Evolutionary conservation across 2,888 invertebrate genomes (phyloP), one percentile per base, ranked within the genome.

Genomic region (Pammene aurita): DNA sequence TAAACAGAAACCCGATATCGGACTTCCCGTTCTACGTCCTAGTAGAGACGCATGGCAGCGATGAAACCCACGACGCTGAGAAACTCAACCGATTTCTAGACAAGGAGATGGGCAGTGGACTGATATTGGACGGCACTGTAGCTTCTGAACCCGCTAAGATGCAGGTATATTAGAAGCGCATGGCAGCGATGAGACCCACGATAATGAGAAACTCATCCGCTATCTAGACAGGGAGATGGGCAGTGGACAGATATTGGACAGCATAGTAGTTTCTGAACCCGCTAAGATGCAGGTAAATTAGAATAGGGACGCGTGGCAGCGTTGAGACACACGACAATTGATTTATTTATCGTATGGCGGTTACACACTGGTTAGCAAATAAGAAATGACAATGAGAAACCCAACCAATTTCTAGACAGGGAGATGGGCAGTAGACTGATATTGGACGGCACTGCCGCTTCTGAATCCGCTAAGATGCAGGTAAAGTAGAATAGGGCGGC

Each of bases 301-400:
- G 13, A 6, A n/a, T 44, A 38, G n/a, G n/a, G n/a, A n/a, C n/a
- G n/a, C n/a, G n/a, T n/a, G n/a, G n/a, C n/a, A n/a, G n/a, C n/a
- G n/a, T n/a, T n/a, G 7, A n/a, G 5, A 42, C 42, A 44, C 44
- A 16, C 16, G 38, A 9, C 38, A 9, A 9, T 38, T n/a, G n/a
- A n/a, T n/a, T n/a, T n/a, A n/a, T n/a, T n/a, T n/a, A n/a, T n/a
- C n/a, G n/a, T n/a, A n/a, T n/a, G n/a, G n/a, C n/a, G n/a, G n/a
- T n/a, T n/a, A n/a, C n/a, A n/a, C n/a, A n/a, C n/a, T n/a, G n/a
- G n/a, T n/a, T n/a, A n/a, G n/a, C n/a, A n/a, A 95, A 95, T 78
- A 98, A 97, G 81, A 99, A 99, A 86, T 87, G 98, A 99, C 83
- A 95, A 95, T 78, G 98, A 97, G 81, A 99, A 99, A 86, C 87